Conservation (phyloP, 2,888 invertebrate genomes). For the Leptarthrus brevirostris region DNA sequence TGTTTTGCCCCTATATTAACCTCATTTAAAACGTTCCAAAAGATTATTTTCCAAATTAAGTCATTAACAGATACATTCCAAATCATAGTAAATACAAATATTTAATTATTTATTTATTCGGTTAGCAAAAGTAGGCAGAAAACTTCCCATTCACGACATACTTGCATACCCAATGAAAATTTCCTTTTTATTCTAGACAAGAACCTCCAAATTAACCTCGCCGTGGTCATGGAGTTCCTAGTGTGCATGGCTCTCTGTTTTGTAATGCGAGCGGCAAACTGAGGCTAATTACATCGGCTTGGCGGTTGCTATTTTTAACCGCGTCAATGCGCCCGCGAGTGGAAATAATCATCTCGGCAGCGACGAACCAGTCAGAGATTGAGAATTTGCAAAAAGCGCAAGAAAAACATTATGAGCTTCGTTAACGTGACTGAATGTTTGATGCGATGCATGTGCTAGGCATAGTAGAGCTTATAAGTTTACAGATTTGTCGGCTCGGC, state of each 20-base stretch:
- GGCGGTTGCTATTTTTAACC: slow-evolving; percentile 35
- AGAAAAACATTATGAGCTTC: slow-evolving; percentile 16
- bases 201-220: slow-evolving; percentile 17
- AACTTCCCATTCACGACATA: not conserved
- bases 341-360: slow-evolving; percentile 36
- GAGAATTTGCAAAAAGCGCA: slow-evolving; percentile 21
- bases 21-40: no score
- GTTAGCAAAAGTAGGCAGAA: no score
- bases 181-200: slow-evolving; percentile 36
- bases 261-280: not conserved
- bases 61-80: no score
- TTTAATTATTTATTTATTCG: no score
- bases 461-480: slow-evolving; percentile 18
- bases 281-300: slow-evolving; percentile 21
- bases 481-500: not conserved
- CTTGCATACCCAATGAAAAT: slow-evolving; percentile 26
- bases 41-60: no score
- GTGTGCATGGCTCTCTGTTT: not conserved
- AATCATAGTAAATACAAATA: no score
- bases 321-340: slow-evolving; percentile 38
- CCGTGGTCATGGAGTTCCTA: slow-evolving; percentile 1
- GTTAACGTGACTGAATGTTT: not conserved
- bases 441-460: slow-evolving; percentile 13
- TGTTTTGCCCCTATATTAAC: no score
- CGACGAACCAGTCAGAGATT: slow-evolving; percentile 15